Evolutionary conservation across 2,888 invertebrate species (phyloP).

Genomic region (Smittia aterrima): DNA sequence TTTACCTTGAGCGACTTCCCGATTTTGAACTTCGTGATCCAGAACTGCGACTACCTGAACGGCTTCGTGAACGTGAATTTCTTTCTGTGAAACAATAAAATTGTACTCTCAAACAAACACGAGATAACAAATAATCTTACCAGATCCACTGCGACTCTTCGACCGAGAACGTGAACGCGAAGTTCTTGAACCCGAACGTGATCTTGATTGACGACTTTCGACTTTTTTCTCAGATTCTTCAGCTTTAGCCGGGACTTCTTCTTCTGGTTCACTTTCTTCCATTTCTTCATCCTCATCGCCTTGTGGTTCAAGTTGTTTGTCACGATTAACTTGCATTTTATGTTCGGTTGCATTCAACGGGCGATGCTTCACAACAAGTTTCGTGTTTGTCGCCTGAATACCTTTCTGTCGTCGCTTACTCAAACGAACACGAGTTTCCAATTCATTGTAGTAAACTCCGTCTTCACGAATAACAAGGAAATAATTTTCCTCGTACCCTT

Average conservation of each 20-base stretch:
- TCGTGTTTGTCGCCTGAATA: conserved; percentile 57
- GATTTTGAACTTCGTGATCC: conserved; percentile 23
- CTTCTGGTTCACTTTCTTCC: conserved; percentile 61
- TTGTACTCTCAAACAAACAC: background rate
- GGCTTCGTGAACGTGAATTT: conserved; percentile 44
- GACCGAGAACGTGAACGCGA: conserved; percentile 47
- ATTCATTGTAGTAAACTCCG: conserved; percentile 90
- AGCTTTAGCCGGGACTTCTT: conserved; percentile 46
- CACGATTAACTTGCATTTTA: conserved; percentile 79
- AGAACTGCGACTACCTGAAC: conserved; percentile 29
- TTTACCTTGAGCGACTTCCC: conserved; percentile 43
- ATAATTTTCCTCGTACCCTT: conserved; percentile 96
- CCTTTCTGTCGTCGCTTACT: conserved; percentile 88
- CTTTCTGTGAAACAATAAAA: background rate
- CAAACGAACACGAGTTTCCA: conserved; percentile 91
- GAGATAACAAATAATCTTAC: conserved; percentile 36
- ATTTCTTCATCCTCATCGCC: conserved; percentile 70
- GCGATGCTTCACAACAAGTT: conserved; percentile 84
- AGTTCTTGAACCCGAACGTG: conserved; percentile 46
- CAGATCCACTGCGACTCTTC: conserved; percentile 47
- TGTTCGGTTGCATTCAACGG: conserved; percentile 81
- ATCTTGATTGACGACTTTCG: conserved; percentile 45
- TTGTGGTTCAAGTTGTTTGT: conserved; percentile 84
- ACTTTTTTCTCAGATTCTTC: conserved; percentile 45
- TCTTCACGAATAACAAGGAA: conserved; percentile 90